These are phyloP conservation scores for Melipona bicolor DNA, from an alignment of 2,888 invertebrate genomes.

Conservation along the genomic window DNA sequence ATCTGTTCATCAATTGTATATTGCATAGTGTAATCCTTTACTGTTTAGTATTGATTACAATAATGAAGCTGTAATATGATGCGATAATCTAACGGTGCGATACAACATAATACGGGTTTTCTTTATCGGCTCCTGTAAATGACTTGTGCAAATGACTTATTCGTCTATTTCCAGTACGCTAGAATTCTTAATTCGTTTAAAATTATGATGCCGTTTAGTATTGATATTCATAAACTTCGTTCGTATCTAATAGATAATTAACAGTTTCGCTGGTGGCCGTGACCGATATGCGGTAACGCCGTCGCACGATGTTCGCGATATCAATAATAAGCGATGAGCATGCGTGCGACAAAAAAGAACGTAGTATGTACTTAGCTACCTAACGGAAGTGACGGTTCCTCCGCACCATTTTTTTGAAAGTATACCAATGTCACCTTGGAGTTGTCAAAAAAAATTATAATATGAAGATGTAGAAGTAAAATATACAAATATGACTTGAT, in stretches of 20 bases:
- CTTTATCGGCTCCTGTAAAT: not conserved
- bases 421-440: slow-evolving; percentile 51
- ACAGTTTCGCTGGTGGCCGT: slow-evolving; percentile 64
- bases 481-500: not conserved
- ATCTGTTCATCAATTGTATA: too few relatives aligned
- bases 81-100: not conserved
- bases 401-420: slow-evolving; percentile 44
- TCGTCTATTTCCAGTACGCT: not conserved
- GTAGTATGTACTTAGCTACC: slow-evolving; percentile 34
- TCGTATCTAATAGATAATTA: slow-evolving; percentile 68
- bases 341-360: slow-evolving; percentile 62
- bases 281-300: slow-evolving; percentile 65
- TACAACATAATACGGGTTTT: not conserved
- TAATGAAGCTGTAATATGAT: not conserved
- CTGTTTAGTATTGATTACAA: not conserved
- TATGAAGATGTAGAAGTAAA: slow-evolving; percentile 1
- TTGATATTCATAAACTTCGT: slow-evolving; percentile 40
- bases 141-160: not conserved
- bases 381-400: slow-evolving; percentile 47
- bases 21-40: not conserved
- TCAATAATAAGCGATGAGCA: slow-evolving; percentile 63
- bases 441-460: slow-evolving; percentile 29
- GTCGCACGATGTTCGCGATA: slow-evolving; percentile 57
- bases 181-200: slow-evolving; percentile 3
- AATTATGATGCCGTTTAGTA: slow-evolving; percentile 10